Base-by-base conservation (phyloP, 1,140 invertebrate species). In the Bombus difficillimus region DNA sequence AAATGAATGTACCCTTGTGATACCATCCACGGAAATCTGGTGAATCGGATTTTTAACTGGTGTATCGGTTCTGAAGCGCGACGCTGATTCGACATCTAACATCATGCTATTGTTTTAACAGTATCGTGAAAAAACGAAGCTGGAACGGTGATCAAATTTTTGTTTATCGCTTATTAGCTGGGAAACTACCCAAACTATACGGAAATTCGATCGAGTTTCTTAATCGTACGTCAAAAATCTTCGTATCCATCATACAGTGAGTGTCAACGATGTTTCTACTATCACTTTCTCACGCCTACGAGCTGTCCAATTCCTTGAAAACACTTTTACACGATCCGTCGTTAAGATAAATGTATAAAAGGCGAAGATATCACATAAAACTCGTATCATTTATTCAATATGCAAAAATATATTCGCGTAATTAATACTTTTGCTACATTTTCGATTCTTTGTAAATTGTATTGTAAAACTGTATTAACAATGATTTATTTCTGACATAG, bases 1-100 rank as follows among this genome's bases (percentile, higher is more conserved):
- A 85, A 85, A 85, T 85, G 83, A 85, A 85, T 73, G 57, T 85
- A 41, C 22, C 53, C 32, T 85, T 77, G 57, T 85, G 83, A 85
- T 85, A 85, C 73, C 32, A 5, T 37, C 43, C 0, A 9, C 1
- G 47, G 22, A 72, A 69, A 71, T 8, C 12, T 34, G 1, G 59
- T 78, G 47, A 37, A 68, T 39, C 32, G 74, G 43, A 83, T 53
- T 69, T 57, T 57, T n/a, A 71, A 37, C 25, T 62, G 53, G 47
- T 62, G 77, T 32, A 13, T 72, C 18, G 13, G 28, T 39, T 69
- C 9, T 18, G 15, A 47, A 37, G 32, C 39, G 25, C 41, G 22
- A 47, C 53, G 53, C 25, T 57, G 13, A 13, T 62, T 64, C 32
- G 32, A 71, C 57, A 62, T 80, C 12, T n/a, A 57, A 80, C 77